phyloP scores from a whole-genome alignment of 2,113 vertebrate genomes.

The Hippolais icterina region DNA sequence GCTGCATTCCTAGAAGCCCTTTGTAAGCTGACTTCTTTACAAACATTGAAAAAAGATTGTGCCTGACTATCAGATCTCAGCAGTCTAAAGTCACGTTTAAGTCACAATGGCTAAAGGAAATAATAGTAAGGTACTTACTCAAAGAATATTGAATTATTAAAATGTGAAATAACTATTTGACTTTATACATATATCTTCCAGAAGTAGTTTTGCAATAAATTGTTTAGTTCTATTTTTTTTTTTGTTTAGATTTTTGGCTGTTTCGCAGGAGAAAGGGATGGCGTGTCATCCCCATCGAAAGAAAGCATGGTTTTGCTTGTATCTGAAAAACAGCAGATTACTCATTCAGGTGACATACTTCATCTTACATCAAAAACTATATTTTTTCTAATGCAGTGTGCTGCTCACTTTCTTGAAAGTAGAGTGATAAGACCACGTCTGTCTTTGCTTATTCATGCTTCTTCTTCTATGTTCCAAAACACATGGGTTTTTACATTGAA shows the following conservation, averaged over 20 bases:
- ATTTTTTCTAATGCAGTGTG: not conserved
- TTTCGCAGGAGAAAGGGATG: constrained; percentile 28
- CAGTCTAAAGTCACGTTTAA: not conserved
- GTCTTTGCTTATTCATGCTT: not conserved
- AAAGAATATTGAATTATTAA: not conserved
- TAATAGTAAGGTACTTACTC: not conserved
- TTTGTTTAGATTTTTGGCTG: constrained; percentile 75
- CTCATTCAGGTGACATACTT: constrained; percentile 67
- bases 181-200: not conserved
- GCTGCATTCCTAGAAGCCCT: not conserved
- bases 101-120: not conserved
- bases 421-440: not conserved
- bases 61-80: not conserved
- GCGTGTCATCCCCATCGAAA: not conserved
- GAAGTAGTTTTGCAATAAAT: not conserved
- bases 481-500: not conserved
- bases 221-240: not conserved
- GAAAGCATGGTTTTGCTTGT: constrained; percentile 67
- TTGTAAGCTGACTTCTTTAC: not conserved
- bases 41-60: not conserved
- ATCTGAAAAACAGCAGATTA: constrained; percentile 67
- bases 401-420: not conserved
- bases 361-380: not conserved
- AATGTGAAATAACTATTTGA: not conserved
- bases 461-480: not conserved